Evolutionary conservation across 2,797 vertebrate species (phyloP).

Genomic region (Uromys caudimaculatus): DNA sequence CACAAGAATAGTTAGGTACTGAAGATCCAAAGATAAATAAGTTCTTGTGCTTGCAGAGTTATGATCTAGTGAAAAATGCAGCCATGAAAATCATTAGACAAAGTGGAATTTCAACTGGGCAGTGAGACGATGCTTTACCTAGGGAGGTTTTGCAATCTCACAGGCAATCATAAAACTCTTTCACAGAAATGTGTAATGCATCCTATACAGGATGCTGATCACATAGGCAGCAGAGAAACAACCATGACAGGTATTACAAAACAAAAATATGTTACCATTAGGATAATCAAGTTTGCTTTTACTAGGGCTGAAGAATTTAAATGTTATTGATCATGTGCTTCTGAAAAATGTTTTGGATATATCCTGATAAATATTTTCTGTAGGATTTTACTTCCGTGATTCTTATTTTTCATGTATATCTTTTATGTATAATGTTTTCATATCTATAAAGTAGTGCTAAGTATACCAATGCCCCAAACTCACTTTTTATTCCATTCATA

Average conservation of each 20-base stretch:
- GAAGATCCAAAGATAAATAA: not conserved
- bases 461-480: not conserved
- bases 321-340: not conserved
- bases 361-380: not conserved
- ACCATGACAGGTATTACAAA: not conserved
- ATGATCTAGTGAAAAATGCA: not conserved
- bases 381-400: not conserved
- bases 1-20: not conserved
- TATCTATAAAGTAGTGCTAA: not conserved
- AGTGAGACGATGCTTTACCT: not conserved
- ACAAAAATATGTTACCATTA: not conserved
- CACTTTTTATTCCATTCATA: not conserved
- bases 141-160: not conserved
- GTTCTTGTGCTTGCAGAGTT: not conserved
- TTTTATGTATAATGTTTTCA: not conserved
- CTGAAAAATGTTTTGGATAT: not conserved
- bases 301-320: not conserved
- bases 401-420: not conserved
- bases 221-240: not conserved
- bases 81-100: not conserved
- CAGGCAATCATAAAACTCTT: not conserved
- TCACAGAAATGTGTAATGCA: not conserved
- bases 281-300: not conserved
- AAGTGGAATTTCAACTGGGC: not conserved
- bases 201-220: not conserved